Percentiles rank a stretch among this genome's conserved stretches.
These are phyloP conservation scores for Fistularia tabacaria DNA, from an alignment of 2,797 vertebrate species.

Conservation along the genomic window DNA sequence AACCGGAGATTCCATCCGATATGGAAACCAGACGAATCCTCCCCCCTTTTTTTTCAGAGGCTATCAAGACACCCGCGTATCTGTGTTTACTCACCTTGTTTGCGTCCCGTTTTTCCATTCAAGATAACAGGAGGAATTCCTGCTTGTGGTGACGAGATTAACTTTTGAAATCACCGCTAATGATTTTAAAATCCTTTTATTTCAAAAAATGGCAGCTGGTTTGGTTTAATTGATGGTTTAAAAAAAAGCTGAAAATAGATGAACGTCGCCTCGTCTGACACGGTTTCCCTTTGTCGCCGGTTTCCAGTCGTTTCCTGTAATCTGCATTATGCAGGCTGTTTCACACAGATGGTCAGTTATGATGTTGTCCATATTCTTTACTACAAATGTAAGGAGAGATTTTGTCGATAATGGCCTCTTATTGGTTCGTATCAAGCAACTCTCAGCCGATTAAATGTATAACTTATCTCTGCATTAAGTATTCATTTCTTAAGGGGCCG, in stretches of 20 bases:
- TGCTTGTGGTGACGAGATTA: too few relatives aligned
- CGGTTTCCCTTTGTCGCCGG: too few relatives aligned
- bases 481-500: conserved; percentile 69
- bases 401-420: conserved; percentile 55
- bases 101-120: not conserved
- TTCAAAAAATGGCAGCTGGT: too few relatives aligned
- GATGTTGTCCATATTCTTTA: conserved; percentile 41
- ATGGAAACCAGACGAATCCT: conserved; percentile 31
- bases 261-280: too few relatives aligned
- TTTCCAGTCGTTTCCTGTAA: conserved; percentile 2
- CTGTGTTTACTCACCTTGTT: not conserved
- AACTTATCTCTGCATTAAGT: conserved; percentile 74
- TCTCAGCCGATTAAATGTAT: conserved; percentile 73
- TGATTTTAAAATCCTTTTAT: too few relatives aligned
- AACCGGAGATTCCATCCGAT: conserved; percentile 50
- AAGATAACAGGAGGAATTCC: too few relatives aligned
- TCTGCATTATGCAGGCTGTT: conserved; percentile 25
- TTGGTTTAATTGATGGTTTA: too few relatives aligned
- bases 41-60: conserved; percentile 18
- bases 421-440: conserved; percentile 69
- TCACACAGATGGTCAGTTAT: conserved; percentile 29
- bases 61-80: conserved; percentile 23
- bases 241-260: too few relatives aligned
- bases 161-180: too few relatives aligned
- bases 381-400: conserved; percentile 67